Conservation (phyloP, 2,113 vertebrate species). For the Regulus satrapa region DNA sequence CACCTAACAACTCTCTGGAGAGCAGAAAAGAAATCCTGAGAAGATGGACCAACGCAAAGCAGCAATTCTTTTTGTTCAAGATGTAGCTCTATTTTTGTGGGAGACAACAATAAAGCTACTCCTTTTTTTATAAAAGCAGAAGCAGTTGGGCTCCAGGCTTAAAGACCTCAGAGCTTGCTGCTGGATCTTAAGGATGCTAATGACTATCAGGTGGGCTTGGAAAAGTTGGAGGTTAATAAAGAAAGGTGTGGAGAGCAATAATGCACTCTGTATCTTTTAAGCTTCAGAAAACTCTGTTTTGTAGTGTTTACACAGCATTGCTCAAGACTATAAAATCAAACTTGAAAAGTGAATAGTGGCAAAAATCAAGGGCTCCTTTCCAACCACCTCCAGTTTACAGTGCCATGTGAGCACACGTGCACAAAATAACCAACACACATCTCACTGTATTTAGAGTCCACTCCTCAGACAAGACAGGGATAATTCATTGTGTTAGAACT, state of each 20-base stretch:
- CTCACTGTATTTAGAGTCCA: rapidly evolving
- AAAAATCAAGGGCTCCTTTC: neutral
- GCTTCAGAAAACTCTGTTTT: neutral
- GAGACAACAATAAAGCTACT: neutral
- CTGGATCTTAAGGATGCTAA: neutral
- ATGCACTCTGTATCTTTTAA: neutral
- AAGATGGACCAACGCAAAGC: neutral
- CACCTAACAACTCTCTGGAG: neutral
- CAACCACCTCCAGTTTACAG: neutral
- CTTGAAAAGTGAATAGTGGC: neutral
- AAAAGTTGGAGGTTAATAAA: neutral
- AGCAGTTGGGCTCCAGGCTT: neutral
- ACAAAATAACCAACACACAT: rapidly evolving
- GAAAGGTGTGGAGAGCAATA: neutral
- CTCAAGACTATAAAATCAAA: neutral
- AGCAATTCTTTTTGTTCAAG: neutral
- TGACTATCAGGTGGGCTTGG: neutral
- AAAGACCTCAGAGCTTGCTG: neutral
- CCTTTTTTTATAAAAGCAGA: neutral
- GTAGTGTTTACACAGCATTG: neutral
- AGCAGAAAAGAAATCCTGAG: neutral
- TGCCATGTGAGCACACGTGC: rapidly evolving
- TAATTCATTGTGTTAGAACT: neutral
- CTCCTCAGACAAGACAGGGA: neutral
- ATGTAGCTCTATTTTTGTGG: neutral